Percentiles rank a stretch among this genome's conserved stretches.
Evolutionary conservation across 64 coral and sea anemone genomes (phyloP).

Genomic region (Porites lutea): DNA sequence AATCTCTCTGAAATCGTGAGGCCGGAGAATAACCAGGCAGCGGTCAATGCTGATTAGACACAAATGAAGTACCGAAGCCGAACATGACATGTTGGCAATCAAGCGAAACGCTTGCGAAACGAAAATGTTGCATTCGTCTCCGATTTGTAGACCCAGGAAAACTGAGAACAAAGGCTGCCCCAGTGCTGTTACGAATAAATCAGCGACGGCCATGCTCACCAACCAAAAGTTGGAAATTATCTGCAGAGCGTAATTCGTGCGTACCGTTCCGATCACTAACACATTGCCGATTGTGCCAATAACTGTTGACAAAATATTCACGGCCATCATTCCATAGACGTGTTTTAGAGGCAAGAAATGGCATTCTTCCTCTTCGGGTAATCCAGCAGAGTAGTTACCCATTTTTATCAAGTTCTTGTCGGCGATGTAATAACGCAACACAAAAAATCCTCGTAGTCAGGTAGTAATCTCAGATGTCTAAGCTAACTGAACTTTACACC

Average conservation of each 20-base stretch:
- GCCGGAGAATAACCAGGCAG: slow-evolving; percentile 73
- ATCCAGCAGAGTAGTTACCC: neutral
- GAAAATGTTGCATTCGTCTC: slow-evolving; percentile 20
- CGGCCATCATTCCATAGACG: slow-evolving; percentile 12
- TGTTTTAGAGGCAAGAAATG: slow-evolving; percentile 27
- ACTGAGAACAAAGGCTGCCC: slow-evolving; percentile 72
- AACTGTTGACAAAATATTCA: slow-evolving; percentile 61
- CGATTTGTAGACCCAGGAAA: slow-evolving; percentile 65
- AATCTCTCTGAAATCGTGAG: slow-evolving; percentile 56
- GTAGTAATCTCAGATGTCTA: neutral
- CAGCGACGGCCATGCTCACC: slow-evolving; percentile 81
- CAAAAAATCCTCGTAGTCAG: no score
- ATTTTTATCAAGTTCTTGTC: neutral
- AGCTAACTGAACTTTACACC: neutral
- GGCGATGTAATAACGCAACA: no score
- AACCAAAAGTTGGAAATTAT: slow-evolving; percentile 90
- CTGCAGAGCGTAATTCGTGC: slow-evolving; percentile 80
- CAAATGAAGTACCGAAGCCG: slow-evolving; percentile 76
- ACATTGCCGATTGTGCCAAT: slow-evolving; percentile 83
- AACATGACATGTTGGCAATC: slow-evolving; percentile 85
- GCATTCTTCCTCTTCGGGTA: neutral
- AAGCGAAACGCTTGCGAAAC: slow-evolving; percentile 77
- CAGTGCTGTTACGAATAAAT: slow-evolving; percentile 77
- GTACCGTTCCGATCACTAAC: slow-evolving; percentile 83
- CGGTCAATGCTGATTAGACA: slow-evolving; percentile 87